These are phyloP conservation scores for Leptinotarsa haldemani DNA, from an alignment of 2,888 invertebrate species.

Conservation along the genomic window DNA sequence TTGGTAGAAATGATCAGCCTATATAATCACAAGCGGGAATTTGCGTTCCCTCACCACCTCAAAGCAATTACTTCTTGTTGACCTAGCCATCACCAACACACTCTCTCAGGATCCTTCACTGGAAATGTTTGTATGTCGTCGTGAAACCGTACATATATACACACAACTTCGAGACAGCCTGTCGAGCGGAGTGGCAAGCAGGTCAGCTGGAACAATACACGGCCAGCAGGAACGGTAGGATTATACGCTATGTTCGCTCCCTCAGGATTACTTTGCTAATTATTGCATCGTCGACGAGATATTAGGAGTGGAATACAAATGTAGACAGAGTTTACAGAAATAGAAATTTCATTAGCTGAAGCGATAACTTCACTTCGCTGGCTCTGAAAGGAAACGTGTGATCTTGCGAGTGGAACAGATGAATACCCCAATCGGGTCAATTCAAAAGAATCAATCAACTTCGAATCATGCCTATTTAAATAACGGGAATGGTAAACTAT, in stretches of 20 bases:
- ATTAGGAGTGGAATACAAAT: slow-evolving; percentile 8
- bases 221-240: slow-evolving; percentile 4
- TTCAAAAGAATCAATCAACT: not conserved
- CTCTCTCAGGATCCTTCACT: slow-evolving; percentile 11
- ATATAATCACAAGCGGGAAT: not conserved
- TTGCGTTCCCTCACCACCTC: not conserved
- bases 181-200: slow-evolving; percentile 25
- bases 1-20: not conserved
- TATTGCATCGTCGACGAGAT: slow-evolving; percentile 14
- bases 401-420: not conserved
- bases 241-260: slow-evolving; percentile 20
- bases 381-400: not conserved
- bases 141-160: slow-evolving; percentile 23
- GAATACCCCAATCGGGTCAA: not conserved
- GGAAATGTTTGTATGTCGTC: slow-evolving; percentile 21
- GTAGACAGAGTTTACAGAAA: not conserved
- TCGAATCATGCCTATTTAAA: not conserved
- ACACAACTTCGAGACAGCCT: slow-evolving; percentile 27
- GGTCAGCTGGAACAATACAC: slow-evolving; percentile 26
- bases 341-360: not conserved
- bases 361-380: not conserved
- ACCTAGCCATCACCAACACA: slow-evolving; percentile 16
- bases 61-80: slow-evolving; percentile 1
- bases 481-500: not conserved
- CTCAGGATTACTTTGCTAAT: slow-evolving; percentile 22